Conservation (phyloP, 2,797 vertebrate species). For the Peromyscus melanophrys region DNA sequence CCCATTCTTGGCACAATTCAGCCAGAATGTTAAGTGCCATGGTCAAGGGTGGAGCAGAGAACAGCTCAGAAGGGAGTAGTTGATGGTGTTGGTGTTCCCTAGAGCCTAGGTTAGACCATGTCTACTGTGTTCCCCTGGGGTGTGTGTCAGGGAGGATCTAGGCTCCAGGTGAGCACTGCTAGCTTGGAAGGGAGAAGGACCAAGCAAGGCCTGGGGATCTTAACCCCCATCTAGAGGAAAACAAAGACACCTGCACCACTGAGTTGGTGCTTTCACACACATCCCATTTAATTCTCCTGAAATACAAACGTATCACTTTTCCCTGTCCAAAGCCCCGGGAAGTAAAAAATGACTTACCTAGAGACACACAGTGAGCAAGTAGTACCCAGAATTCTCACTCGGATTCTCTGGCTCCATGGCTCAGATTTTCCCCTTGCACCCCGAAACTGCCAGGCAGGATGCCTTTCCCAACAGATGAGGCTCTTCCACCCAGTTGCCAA, state of each 20-base stretch:
- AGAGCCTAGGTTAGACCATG: not conserved
- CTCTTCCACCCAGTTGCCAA: not conserved
- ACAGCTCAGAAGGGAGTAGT: not conserved
- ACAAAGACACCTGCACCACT: not conserved
- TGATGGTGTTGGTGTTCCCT: not conserved
- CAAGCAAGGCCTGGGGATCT: not conserved
- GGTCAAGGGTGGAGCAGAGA: not conserved
- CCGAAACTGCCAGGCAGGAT: not conserved
- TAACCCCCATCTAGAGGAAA: not conserved
- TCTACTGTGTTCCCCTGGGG: not conserved
- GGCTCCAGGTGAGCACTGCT: not conserved
- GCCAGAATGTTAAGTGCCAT: not conserved
- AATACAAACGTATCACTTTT: not conserved
- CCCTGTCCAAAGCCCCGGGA: not conserved
- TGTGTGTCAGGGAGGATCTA: not conserved
- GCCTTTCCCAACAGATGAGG: constrained; percentile 2
- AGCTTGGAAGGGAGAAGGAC: not conserved
- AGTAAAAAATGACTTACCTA: not conserved
- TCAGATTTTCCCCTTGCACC: not conserved
- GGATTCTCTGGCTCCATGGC: not conserved
- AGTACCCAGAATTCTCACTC: not conserved
- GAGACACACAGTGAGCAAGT: not conserved
- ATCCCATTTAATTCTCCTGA: not conserved
- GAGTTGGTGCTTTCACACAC: not conserved
- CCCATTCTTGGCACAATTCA: not conserved